phyloP scores from a whole-genome alignment of 2,888 invertebrate genomes.

The Dendrolimus houi region DNA sequence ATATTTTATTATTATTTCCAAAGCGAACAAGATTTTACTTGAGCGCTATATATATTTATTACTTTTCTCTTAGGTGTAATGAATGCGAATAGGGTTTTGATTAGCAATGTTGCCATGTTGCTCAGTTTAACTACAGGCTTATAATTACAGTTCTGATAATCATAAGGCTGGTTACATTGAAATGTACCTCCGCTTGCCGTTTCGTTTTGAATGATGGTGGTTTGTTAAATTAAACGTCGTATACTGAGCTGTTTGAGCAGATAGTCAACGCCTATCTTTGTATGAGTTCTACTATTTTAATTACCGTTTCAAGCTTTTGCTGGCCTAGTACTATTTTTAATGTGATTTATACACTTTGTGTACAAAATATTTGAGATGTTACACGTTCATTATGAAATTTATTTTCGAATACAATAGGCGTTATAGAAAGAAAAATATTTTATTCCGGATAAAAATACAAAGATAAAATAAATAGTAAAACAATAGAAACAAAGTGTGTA shows the following conservation, averaged over 20 bases:
- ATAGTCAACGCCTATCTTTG: slow-evolving; percentile 47
- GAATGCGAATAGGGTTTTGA: slow-evolving; percentile 67
- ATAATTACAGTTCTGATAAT: slow-evolving; percentile 71
- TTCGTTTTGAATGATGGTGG: slow-evolving; percentile 57
- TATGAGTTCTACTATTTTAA: slow-evolving; percentile 1
- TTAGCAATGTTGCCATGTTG: slow-evolving; percentile 54
- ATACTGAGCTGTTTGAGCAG: slow-evolving; percentile 44
- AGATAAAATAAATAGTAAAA: no score
- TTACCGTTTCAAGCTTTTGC: slow-evolving; percentile 8
- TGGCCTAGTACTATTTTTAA: not conserved
- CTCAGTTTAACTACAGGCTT: slow-evolving; percentile 43
- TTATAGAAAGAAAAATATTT: no score
- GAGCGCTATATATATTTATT: slow-evolving; percentile 70
- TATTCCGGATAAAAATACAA: no score
- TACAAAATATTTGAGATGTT: no score
- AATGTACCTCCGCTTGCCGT: slow-evolving; percentile 45
- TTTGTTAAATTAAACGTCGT: slow-evolving; percentile 71
- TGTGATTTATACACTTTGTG: no score
- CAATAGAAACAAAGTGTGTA: no score
- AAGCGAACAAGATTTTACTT: slow-evolving; percentile 61
- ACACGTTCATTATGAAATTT: no score
- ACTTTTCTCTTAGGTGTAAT: slow-evolving; percentile 55
- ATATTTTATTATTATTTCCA: slow-evolving; percentile 75
- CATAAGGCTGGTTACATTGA: slow-evolving; percentile 60
- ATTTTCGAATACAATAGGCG: no score